These are phyloP conservation scores for Pteronotus mesoamericanus DNA, from an alignment of 2,797 vertebrate genomes.

Conservation along the genomic window DNA sequence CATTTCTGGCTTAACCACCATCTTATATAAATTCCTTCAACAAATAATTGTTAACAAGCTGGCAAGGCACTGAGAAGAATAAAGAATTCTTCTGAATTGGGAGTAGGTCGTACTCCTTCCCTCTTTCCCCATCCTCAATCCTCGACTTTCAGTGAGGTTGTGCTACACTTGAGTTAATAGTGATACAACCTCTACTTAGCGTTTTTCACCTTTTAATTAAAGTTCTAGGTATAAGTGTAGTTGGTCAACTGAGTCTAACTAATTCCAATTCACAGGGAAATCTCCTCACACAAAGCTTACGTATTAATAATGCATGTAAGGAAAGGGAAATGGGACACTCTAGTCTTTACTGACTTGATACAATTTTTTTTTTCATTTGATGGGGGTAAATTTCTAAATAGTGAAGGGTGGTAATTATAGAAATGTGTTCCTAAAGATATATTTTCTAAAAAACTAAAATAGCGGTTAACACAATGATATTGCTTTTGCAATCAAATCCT, in stretches of 20 bases:
- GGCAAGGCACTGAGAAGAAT: not conserved
- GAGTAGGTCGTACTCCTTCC: not conserved
- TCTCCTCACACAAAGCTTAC: not conserved
- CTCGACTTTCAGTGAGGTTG: not conserved
- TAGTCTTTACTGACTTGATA: not conserved
- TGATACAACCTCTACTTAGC: not conserved
- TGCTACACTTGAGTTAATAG: not conserved
- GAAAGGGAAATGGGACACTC: not conserved
- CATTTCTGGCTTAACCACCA: not conserved
- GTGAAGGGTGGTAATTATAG: not conserved
- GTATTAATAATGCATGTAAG: not conserved
- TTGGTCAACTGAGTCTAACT: not conserved
- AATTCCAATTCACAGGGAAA: not conserved
- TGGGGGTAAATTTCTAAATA: not conserved
- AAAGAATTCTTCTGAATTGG: not conserved
- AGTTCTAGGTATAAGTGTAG: not conserved
- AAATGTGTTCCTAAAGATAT: not conserved
- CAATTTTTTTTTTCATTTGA: not conserved
- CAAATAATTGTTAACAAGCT: not conserved
- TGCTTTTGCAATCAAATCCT: slow-evolving; percentile 27
- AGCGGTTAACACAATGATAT: not conserved
- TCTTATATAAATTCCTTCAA: not conserved
- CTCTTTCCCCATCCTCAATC: not conserved
- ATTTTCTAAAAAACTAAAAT: slow-evolving; percentile 29
- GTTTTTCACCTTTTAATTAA: slow-evolving; percentile 13